phyloP scores from a whole-genome alignment of 2,797 vertebrate species.

The Nannoperca australis region DNA sequence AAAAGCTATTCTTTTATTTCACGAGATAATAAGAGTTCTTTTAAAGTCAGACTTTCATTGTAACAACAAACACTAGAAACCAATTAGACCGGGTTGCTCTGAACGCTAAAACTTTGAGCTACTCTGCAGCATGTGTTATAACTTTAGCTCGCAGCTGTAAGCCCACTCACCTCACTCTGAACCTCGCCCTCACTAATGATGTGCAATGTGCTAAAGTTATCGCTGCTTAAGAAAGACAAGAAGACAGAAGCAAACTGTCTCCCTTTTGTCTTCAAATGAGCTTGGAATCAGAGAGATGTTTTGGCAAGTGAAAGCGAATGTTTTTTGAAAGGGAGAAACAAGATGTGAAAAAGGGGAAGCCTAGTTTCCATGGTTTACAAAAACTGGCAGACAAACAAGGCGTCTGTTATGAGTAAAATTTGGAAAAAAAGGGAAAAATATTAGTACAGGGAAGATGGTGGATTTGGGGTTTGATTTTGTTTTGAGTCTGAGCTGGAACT shows the following conservation, averaged over 20 bases:
- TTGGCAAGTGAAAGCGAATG: constrained; percentile 49
- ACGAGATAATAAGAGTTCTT: constrained; percentile 13
- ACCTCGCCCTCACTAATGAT: constrained; percentile 54
- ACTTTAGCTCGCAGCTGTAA: constrained; percentile 40
- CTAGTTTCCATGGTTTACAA: constrained; percentile 61
- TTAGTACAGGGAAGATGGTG: constrained; percentile 49
- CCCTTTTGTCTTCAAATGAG: constrained; percentile 55
- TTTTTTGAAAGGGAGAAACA: constrained; percentile 56
- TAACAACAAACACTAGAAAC: constrained; percentile 37
- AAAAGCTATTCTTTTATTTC: constrained; percentile 9
- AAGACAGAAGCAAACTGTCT: constrained; percentile 32
- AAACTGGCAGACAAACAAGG: constrained; percentile 71
- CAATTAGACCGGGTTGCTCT: constrained; percentile 23
- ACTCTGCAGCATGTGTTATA: constrained; percentile 25
- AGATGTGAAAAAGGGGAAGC: constrained; percentile 62
- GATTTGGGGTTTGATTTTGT: constrained; percentile 68
- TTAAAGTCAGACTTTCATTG: constrained; percentile 10
- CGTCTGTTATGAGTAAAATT: constrained; percentile 59
- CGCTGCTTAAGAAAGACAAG: constrained; percentile 18
- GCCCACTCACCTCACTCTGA: constrained; percentile 42
- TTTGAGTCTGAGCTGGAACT: constrained; percentile 63
- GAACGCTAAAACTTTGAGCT: constrained; percentile 15
- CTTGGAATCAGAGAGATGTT: constrained; percentile 45
- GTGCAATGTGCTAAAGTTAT: constrained; percentile 39
- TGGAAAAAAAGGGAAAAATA: constrained; percentile 32